Conservation (phyloP, 92 coral and sea anemone genomes). For the Umimayanthus kanabou region DNA sequence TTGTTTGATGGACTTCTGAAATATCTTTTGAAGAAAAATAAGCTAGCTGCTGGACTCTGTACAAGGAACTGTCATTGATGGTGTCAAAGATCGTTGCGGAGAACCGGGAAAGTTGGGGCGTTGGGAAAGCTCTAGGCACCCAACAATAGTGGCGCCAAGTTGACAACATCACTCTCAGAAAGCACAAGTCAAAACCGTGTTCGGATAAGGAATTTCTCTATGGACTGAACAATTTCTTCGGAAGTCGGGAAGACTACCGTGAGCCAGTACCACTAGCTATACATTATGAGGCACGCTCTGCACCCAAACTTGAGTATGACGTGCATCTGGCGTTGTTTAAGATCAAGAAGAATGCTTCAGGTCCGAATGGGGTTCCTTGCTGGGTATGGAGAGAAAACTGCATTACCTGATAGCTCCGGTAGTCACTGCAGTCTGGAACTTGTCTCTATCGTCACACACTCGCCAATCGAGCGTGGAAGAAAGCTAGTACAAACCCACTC, state of each 20-base stretch:
- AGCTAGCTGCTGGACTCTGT: too few species aligned
- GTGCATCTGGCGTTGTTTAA: not conserved
- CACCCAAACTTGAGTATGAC: too few species aligned
- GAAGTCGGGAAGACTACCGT: conserved; percentile 4
- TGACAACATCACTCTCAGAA: conserved; percentile 36
- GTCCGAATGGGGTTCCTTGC: not conserved
- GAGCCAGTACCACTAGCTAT: not conserved
- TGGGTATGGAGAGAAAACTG: conserved; percentile 24
- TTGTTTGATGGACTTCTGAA: too few species aligned
- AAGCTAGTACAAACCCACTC: too few species aligned
- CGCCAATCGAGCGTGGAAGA: not conserved
- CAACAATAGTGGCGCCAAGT: conserved; percentile 29
- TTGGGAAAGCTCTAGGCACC: not conserved
- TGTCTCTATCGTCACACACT: conserved; percentile 14
- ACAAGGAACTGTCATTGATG: not conserved
- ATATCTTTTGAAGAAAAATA: not conserved
- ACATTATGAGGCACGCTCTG: not conserved
- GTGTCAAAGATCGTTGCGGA: not conserved
- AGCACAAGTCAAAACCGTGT: conserved; percentile 6
- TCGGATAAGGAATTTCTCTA: conserved; percentile 1
- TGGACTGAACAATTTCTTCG: conserved; percentile 14
- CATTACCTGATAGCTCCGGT: not conserved
- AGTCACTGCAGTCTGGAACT: not conserved
- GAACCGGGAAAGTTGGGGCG: too few species aligned
- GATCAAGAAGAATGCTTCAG: conserved; percentile 20